A percentile compares a stretch with the other conserved stretches of the same genome.
These are phyloP conservation scores for Botrylloides violaceus DNA, from an alignment of 23 tunicate genomes.

Conservation along the genomic window DNA sequence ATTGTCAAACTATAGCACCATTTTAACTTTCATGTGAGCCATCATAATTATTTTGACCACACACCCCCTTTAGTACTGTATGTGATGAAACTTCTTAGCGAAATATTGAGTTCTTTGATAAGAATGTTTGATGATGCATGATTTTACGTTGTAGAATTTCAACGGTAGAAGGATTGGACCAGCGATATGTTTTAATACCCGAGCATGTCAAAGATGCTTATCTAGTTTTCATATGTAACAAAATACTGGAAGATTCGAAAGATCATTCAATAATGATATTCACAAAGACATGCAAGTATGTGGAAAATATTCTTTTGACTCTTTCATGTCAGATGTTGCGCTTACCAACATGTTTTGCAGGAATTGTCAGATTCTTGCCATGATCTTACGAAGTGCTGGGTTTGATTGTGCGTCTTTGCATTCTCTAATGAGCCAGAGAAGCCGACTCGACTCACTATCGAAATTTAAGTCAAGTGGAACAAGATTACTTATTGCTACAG, in stretches of 20 bases:
- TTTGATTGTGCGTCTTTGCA: conserved; percentile 83
- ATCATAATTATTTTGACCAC: no score
- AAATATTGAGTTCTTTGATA: not conserved
- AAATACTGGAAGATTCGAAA: conserved; percentile 69
- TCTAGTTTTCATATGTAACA: conserved; percentile 78
- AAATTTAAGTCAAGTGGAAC: conserved; percentile 85
- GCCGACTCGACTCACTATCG: conserved; percentile 65
- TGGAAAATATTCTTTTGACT: not conserved
- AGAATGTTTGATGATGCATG: not conserved
- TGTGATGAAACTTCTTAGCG: no score
- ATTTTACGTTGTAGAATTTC: conserved; percentile 41
- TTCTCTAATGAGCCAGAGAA: conserved; percentile 78
- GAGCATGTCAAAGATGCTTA: conserved; percentile 92
- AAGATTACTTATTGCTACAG: conserved; percentile 82
- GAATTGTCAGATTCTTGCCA: conserved; percentile 70
- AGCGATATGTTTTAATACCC: conserved; percentile 78
- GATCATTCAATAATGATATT: conserved; percentile 85
- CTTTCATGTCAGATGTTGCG: not conserved
- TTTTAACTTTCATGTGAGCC: no score
- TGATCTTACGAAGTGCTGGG: conserved; percentile 72
- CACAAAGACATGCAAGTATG: conserved; percentile 97
- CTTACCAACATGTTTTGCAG: conserved; percentile 17
- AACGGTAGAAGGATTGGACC: conserved; percentile 85
- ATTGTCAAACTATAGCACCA: no score
- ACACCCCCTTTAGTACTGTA: no score